A percentile compares a stretch with the other conserved stretches of the same genome.
These are phyloP conservation scores for Sebastes itinus DNA, from an alignment of 2,797 vertebrate genomes.

Conservation along the genomic window DNA sequence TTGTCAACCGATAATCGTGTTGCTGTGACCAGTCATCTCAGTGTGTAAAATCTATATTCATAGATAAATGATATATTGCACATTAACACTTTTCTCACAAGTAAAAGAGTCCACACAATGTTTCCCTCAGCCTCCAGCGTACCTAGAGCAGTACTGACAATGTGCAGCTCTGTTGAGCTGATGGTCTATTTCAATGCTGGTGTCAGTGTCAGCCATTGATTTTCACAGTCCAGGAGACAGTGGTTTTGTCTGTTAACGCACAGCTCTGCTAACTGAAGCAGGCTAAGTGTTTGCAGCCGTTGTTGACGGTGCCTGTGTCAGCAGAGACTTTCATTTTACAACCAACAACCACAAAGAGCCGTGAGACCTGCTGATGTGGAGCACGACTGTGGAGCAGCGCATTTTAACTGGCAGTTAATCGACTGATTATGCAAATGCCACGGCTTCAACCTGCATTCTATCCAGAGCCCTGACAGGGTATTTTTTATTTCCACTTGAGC, in stretches of 20 bases:
- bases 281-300: constrained; percentile 52
- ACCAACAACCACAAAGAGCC: constrained; percentile 23
- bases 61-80: neutral
- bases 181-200: neutral
- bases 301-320: constrained; percentile 49
- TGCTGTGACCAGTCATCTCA: neutral
- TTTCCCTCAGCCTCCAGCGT: neutral
- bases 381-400: neutral
- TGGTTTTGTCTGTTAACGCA: constrained; percentile 49
- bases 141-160: neutral
- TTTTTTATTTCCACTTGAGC: constrained; percentile 35
- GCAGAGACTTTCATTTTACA: constrained; percentile 59
- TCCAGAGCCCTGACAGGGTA: constrained; percentile 1
- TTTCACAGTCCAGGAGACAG: constrained; percentile 44
- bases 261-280: constrained; percentile 53
- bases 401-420: constrained; percentile 24
- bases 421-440: constrained; percentile 31
- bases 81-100: neutral
- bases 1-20: neutral
- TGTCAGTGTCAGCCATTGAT: constrained; percentile 44
- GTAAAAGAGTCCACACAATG: neutral
- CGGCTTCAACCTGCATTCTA: constrained; percentile 23
- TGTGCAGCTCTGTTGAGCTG: neutral
- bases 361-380: constrained; percentile 1
- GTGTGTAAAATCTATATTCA: neutral